Conservation (phyloP, 2,888 invertebrate genomes). For the Petrophora chlorosata region DNA sequence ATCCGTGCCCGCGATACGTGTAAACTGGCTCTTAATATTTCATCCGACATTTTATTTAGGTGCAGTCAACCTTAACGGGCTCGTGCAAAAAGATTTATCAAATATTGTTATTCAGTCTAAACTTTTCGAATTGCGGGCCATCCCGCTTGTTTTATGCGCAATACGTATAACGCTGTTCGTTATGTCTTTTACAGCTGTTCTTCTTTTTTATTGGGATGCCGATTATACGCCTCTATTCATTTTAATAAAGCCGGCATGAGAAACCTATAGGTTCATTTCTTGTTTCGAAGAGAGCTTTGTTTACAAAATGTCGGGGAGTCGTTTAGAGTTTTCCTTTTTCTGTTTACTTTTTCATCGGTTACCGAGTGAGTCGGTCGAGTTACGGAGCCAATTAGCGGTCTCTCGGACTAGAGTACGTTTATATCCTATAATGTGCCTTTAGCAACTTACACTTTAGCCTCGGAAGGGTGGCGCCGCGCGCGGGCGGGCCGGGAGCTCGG, state of each 20-base stretch:
- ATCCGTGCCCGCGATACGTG: constrained; percentile 64
- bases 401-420: constrained; percentile 44
- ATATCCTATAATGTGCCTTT: constrained; percentile 38
- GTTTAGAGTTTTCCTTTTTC: constrained; percentile 34
- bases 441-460: constrained; percentile 37
- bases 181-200: constrained; percentile 16
- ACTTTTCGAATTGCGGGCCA: constrained; percentile 29
- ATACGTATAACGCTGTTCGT: constrained; percentile 10
- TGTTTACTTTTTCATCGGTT: constrained; percentile 39
- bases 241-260: constrained; percentile 8
- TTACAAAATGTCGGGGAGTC: constrained; percentile 33
- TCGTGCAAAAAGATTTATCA: constrained; percentile 38
- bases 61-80: constrained; percentile 49
- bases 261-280: constrained; percentile 26
- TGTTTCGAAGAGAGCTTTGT: constrained; percentile 26
- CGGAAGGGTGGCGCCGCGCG: constrained; percentile 27
- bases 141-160: constrained; percentile 27
- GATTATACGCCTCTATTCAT: constrained; percentile 15
- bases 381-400: constrained; percentile 56
- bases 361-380: constrained; percentile 40
- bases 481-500: neutral
- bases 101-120: constrained; percentile 41
- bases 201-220: constrained; percentile 21
- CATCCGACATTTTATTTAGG: constrained; percentile 65
- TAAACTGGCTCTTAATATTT: constrained; percentile 70